Evolutionary conservation across 2,888 invertebrate genomes (phyloP), one percentile per base, ranked within the genome.

Genomic region (Chymomyza caudatula): DNA sequence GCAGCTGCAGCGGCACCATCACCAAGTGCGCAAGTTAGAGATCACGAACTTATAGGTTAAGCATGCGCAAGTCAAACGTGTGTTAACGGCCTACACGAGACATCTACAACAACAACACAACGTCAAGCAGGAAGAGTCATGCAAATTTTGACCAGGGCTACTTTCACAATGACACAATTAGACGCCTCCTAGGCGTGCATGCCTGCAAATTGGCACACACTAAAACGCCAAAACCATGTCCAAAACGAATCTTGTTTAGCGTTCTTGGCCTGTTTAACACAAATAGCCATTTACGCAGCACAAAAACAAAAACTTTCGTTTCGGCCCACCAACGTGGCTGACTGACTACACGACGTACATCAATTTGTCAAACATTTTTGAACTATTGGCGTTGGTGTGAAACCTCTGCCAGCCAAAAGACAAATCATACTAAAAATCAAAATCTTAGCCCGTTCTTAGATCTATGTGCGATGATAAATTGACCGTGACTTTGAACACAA

Each of bases 21-120:
- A 67, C 65, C 65, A 77, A 75, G 73, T 80, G 69, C 70, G 65
- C 73, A 19, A 83, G 76, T 64, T 76, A 76, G 71, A 81, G 80
- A 81, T 81, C 80, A 81, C 85, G 80, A 81, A 81, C 80, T 85
- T 69, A 73, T 78, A 81, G 81, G 78, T 75, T 76, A 75, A 73
- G 69, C 77, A 51, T 51, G 20, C 19, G 51, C 22, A 19, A 52
- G 60, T 68, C 53, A 37, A 42, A 65, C 59, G 65, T 61, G 67
- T 65, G 56, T n/a, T 51, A 25, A 25, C 25, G 6, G 6, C 25
- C 25, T 25, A 25, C 5, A 25, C 25, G 25, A 25, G 13, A 52
- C 47, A 43, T 19, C 51, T n/a, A 52, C 47, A 43, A 29, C 51
- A 55, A 58, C 20, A 17, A 52, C 22, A 47, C 22, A 47, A 37